phyloP scores from a whole-genome alignment of 2,888 invertebrate genomes.

The Ormyrus pomaceus region DNA sequence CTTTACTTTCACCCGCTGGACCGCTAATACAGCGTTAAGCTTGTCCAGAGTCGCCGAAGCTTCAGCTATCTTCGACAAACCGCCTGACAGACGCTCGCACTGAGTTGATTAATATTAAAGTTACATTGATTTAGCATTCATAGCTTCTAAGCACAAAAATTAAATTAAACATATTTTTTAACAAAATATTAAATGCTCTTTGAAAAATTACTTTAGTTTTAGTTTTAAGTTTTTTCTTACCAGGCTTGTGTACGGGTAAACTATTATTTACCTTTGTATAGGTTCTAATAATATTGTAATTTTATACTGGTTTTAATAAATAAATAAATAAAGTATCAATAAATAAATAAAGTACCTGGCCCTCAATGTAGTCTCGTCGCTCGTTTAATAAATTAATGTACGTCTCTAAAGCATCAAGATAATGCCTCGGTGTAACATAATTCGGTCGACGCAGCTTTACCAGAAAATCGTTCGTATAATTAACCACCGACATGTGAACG shows the following conservation, averaged over 20 bases:
- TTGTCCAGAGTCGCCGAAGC: conserved; percentile 89
- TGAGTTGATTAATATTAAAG: conserved; percentile 55
- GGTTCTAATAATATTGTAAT: neutral
- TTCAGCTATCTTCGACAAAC: conserved; percentile 88
- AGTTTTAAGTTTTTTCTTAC: neutral
- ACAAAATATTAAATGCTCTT: neutral
- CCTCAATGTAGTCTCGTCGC: conserved; percentile 78
- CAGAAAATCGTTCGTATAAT: conserved; percentile 85
- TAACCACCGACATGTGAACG: conserved; percentile 86
- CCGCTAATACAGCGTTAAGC: conserved; percentile 87
- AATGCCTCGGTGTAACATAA: conserved; percentile 95
- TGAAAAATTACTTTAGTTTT: neutral
- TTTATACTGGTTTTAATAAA: neutral
- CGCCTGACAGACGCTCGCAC: conserved; percentile 69
- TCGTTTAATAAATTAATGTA: conserved; percentile 87
- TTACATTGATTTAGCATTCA: neutral
- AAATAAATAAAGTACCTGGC: conserved; percentile 67
- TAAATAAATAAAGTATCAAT: neutral
- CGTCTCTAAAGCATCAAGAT: conserved; percentile 89
- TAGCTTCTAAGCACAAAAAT: neutral
- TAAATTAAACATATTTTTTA: neutral
- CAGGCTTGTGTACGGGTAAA: too few relatives aligned
- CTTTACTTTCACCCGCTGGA: conserved; percentile 89
- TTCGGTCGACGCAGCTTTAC: conserved; percentile 86
- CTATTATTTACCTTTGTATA: neutral